Evolutionary conservation across 2,888 invertebrate species (phyloP).

Genomic region (Belgica antarctica): DNA sequence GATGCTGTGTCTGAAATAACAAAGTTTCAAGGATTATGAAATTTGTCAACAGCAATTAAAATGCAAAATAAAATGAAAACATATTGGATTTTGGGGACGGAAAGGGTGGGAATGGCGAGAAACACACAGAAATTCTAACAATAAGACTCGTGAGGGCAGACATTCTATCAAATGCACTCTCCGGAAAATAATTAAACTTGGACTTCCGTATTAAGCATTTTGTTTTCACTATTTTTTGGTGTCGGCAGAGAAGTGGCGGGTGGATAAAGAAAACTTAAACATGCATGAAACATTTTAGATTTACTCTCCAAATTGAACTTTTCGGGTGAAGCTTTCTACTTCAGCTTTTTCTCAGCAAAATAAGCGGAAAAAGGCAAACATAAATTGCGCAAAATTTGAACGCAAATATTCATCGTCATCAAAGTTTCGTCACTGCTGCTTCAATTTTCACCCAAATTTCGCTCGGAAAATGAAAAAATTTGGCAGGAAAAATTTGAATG

Average conservation of each 20-base stretch:
- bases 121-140: neutral
- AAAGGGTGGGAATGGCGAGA: neutral
- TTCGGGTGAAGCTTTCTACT: conserved; percentile 36
- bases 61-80: conserved; percentile 44
- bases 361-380: neutral
- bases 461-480: conserved; percentile 9
- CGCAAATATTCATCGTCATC: conserved; percentile 10
- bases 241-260: too few species aligned
- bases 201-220: conserved; percentile 5
- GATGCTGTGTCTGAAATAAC: conserved; percentile 18
- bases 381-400: too few species aligned
- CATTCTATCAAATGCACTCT: conserved; percentile 40
- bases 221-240: neutral
- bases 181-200: conserved; percentile 40
- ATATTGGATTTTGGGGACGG: conserved; percentile 30
- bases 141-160: neutral
- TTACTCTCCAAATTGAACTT: neutral
- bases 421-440: neutral
- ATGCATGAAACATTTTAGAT: conserved; percentile 18
- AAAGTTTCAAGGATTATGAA: conserved; percentile 24
- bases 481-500: neutral
- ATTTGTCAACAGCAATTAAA: conserved; percentile 43
- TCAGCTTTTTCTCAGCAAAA: neutral
- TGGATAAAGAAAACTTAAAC: neutral
- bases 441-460: neutral